Percentiles rank a stretch among this genome's conserved stretches.
These are phyloP conservation scores for Cottoperca gobio DNA, from an alignment of 2,797 vertebrate genomes.

Conservation along the genomic window DNA sequence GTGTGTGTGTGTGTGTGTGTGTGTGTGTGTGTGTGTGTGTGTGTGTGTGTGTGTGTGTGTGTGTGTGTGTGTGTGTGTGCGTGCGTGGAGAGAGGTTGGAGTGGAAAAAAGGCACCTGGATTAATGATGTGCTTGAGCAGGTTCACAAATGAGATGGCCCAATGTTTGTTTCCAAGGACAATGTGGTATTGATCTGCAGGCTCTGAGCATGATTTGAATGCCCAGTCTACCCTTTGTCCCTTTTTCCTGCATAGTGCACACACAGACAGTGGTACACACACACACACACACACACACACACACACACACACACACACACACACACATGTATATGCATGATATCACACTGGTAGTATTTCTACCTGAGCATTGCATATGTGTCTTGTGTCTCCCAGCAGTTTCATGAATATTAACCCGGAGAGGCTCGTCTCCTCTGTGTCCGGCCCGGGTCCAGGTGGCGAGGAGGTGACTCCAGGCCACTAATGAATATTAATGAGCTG, in stretches of 20 bases:
- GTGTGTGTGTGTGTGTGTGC: conserved; percentile 35
- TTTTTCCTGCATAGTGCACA: conserved; percentile 25
- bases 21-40: conserved; percentile 34
- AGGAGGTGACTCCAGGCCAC: conserved; percentile 81
- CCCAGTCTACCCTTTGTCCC: conserved; percentile 61
- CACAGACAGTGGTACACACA: neutral
- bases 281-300: neutral
- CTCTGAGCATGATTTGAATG: conserved; percentile 76
- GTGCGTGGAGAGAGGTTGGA: conserved; percentile 29
- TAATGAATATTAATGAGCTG: conserved; percentile 85
- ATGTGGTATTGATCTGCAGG: conserved; percentile 83
- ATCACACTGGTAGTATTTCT: conserved; percentile 34
- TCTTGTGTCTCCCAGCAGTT: conserved; percentile 69
- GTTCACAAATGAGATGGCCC: conserved; percentile 83
- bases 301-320: conserved; percentile 8
- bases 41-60: conserved; percentile 31
- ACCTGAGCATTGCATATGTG: conserved; percentile 62
- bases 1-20: conserved; percentile 33
- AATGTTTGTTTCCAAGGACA: conserved; percentile 87
- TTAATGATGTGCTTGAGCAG: conserved; percentile 87
- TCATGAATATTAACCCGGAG: conserved; percentile 83
- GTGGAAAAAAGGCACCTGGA: conserved; percentile 68
- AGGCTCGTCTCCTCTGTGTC: conserved; percentile 73
- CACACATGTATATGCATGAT: conserved; percentile 4
- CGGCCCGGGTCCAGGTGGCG: conserved; percentile 71